phyloP scores from a whole-genome alignment of 2,113 vertebrate genomes.

The Sinocyclocheilus rhinocerous region DNA sequence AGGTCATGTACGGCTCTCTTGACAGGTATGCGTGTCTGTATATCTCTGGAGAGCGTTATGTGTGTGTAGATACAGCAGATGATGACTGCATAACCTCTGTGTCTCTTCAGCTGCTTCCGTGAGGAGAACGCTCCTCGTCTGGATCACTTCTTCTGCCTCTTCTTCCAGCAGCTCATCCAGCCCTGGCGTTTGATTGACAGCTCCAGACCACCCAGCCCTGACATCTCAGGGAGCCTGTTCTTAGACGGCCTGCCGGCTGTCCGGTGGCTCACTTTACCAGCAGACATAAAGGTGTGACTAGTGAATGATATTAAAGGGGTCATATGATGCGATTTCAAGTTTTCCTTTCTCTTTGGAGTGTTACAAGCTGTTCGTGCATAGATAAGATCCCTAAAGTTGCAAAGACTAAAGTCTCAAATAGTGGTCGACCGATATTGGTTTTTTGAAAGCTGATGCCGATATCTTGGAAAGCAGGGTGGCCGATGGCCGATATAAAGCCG shows the following conservation, averaged over 20 bases:
- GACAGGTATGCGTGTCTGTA: constrained; percentile 74
- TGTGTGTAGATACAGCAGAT: background rate
- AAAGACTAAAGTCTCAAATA: too few relatives aligned
- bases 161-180: constrained; percentile 91
- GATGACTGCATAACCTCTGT: background rate
- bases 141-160: constrained; percentile 95
- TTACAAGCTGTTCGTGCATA: too few relatives aligned
- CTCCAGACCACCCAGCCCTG: constrained; percentile 56
- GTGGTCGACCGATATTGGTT: too few relatives aligned
- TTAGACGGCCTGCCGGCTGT: constrained; percentile 85
- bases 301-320: background rate
- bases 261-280: constrained; percentile 86
- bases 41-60: background rate
- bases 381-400: too few relatives aligned
- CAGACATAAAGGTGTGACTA: constrained; percentile 85
- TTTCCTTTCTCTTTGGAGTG: too few relatives aligned
- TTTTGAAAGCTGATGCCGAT: too few relatives aligned
- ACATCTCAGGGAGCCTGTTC: constrained; percentile 76
- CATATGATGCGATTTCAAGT: too few relatives aligned
- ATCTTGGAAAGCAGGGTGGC: too few relatives aligned
- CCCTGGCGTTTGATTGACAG: constrained; percentile 69
- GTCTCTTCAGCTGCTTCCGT: constrained; percentile 84
- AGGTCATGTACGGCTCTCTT: constrained; percentile 89
- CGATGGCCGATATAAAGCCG: too few relatives aligned
- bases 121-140: constrained; percentile 82